Evolutionary conservation across 2,113 vertebrate genomes (phyloP), one percentile per base, ranked within the genome.

Genomic region (Macquaria australasica): DNA sequence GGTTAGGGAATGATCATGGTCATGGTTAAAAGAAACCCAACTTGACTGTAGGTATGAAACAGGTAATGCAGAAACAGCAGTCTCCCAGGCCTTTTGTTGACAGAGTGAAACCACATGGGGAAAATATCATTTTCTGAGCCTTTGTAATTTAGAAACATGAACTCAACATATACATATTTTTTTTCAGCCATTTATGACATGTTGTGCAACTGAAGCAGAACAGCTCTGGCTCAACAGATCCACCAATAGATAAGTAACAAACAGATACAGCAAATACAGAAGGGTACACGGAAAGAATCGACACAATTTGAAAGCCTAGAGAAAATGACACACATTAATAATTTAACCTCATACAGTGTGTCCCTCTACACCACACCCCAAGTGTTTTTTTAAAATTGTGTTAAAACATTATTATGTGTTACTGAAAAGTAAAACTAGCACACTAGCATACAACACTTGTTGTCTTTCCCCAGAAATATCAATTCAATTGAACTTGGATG

Each of bases 211-310:
- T 50, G 14, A 41, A 62, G 16, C 56, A 51, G 15, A 71, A 51
- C 25, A 70, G 15, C 3, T 69, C 7, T 16, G 14, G 15, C 28
- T 60, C 43, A 70, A 73, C 55, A 64, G 15, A n/a, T 66, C 21
- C 10, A 79, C 39, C 12, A 31, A 86, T 12, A 4, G 70, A 82
- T 43, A 62, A 55, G 18, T 12, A 69, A 59, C 48, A 28, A 7
- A 45, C 55, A 77, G 59, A 70, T 59, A 75, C 78, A 58, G 7
- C 48, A n/a, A 58, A 70, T 51, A 75, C 78, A 58, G 7, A 55
- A n/a, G 51, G 1, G 0, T 16, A 75, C 21, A 76, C 15, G 58
- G 15, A 58, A 45, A 58, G 2, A 82, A 43, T 69, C 20, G 23
- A 74, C 68, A 45, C 55, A 6, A 60, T 51, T 73, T 81, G 2